phyloP scores from a whole-genome alignment of 2,888 invertebrate species.

The Caradrina kadenii region DNA sequence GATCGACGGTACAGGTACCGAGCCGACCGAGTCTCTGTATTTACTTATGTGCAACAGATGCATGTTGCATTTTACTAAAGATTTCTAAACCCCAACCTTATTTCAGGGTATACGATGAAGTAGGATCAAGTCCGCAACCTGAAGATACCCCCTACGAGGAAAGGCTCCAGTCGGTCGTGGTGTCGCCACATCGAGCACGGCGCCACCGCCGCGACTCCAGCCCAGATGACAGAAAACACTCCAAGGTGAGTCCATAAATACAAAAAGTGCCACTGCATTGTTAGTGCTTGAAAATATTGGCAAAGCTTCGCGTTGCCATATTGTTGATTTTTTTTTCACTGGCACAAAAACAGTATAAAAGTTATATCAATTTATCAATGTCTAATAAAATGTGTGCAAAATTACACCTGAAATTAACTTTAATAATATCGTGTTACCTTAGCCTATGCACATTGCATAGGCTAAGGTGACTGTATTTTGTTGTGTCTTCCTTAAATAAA shows the following conservation, averaged over 20 bases:
- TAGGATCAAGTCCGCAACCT: conserved; percentile 92
- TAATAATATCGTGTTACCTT: too few relatives aligned
- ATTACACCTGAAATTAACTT: too few relatives aligned
- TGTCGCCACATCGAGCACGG: conserved; percentile 85
- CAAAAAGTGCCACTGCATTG: background rate
- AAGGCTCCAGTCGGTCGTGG: conserved; percentile 89
- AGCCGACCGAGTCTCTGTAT: background rate
- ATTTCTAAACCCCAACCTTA: background rate
- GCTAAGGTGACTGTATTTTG: too few relatives aligned
- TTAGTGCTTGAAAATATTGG: background rate
- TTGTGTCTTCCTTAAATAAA: too few relatives aligned
- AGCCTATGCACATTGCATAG: too few relatives aligned
- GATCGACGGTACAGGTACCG: conserved; percentile 87
- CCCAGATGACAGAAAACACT: conserved; percentile 91
- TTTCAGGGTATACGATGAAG: conserved; percentile 85
- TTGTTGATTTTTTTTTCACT: too few relatives aligned
- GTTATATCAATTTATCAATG: too few relatives aligned
- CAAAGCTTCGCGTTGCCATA: background rate
- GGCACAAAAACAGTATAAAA: too few relatives aligned
- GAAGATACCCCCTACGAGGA: conserved; percentile 90
- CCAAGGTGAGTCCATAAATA: conserved; percentile 73
- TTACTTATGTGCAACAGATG: background rate
- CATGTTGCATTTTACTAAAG: conserved; percentile 3
- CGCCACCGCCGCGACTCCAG: conserved; percentile 92
- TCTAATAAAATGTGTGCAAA: too few relatives aligned